These are phyloP conservation scores for Fregetta grallaria DNA, from an alignment of 2,113 vertebrate genomes.

Conservation along the genomic window DNA sequence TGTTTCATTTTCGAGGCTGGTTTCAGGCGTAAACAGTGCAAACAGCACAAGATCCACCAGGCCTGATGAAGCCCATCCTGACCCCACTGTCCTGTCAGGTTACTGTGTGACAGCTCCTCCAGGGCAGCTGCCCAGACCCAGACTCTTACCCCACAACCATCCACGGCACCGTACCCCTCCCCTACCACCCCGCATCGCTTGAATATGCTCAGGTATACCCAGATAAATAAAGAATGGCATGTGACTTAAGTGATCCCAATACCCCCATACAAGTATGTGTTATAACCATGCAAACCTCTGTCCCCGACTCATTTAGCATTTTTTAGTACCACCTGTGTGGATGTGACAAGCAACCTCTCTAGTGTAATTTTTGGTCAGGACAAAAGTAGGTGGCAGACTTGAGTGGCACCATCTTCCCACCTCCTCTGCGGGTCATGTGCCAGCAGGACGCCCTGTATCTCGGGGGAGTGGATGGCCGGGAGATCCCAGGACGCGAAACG, in stretches of 20 bases:
- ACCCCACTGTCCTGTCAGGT: no score
- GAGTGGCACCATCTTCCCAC: background rate
- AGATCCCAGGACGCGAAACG: accelerated
- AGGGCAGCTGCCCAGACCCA: background rate
- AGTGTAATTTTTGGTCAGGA: background rate
- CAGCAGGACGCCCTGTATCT: background rate
- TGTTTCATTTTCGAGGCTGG: background rate
- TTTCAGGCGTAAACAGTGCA: background rate
- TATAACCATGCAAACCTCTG: background rate
- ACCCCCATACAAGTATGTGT: background rate
- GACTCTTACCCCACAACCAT: background rate
- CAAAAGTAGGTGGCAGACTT: background rate
- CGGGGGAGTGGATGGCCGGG: accelerated
- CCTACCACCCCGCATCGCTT: background rate
- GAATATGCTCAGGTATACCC: background rate
- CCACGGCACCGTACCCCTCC: background rate
- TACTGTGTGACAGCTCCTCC: background rate
- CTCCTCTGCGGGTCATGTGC: accelerated
- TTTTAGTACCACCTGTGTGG: background rate
- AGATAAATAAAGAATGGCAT: background rate
- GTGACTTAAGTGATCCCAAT: background rate
- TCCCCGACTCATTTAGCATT: background rate
- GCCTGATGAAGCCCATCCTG: background rate
- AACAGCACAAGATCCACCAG: background rate
- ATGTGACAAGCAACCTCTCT: background rate